phyloP scores from a whole-genome alignment of 1,140 invertebrate species.

The Bombus balteatus region DNA sequence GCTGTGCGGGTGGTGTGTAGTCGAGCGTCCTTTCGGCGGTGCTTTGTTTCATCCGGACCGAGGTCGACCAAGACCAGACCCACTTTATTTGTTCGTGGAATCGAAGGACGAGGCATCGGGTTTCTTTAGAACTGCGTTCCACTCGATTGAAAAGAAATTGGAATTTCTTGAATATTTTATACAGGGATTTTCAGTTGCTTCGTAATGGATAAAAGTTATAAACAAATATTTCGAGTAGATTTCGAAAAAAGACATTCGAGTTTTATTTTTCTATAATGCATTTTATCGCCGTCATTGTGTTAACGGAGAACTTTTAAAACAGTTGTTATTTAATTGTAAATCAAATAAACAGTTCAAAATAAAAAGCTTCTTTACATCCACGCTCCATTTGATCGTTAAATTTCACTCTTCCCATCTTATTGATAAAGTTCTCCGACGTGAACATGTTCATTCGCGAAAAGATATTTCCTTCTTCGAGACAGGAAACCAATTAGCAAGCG shows the following conservation, averaged over 20 bases:
- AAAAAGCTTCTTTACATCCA: too few relatives aligned
- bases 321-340: not conserved
- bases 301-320: not conserved
- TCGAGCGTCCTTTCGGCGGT: constrained; percentile 38
- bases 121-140: constrained; percentile 12
- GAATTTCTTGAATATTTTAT: too few relatives aligned
- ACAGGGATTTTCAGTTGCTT: not conserved
- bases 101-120: not conserved
- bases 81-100: constrained; percentile 25
- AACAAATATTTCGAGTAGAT: too few relatives aligned
- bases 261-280: not conserved
- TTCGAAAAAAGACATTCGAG: not conserved
- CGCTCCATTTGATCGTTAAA: not conserved
- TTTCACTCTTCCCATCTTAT: not conserved
- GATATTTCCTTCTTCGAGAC: not conserved
- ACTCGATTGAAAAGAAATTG: too few relatives aligned
- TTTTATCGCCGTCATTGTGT: not conserved
- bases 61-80: constrained; percentile 22
- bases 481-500: not conserved
- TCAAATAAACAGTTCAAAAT: not conserved
- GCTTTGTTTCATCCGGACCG: constrained; percentile 38
- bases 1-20: constrained; percentile 35
- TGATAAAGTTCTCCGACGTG: not conserved
- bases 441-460: not conserved
- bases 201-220: not conserved